Evolutionary conservation across 1,140 invertebrate species (phyloP).

Genomic region (Drosophila grimshawi): DNA sequence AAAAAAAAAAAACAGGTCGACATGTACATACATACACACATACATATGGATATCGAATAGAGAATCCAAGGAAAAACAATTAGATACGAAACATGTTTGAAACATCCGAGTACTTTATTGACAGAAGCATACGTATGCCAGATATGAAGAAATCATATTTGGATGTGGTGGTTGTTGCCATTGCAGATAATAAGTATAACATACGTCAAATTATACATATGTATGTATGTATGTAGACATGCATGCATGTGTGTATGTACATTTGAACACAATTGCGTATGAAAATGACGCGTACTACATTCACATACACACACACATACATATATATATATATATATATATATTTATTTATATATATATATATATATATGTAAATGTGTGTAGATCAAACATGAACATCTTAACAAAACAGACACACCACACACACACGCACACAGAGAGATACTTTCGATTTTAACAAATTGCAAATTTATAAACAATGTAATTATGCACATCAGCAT

Average conservation of each 20-base stretch:
- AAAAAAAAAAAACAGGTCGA: conserved; percentile 19
- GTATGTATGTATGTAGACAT: conserved; percentile 2
- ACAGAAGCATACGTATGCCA: conserved; percentile 30
- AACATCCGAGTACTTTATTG: conserved; percentile 42
- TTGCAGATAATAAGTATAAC: conserved; percentile 42
- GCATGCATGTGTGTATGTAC: conserved; percentile 26
- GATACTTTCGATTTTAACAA: conserved; percentile 1
- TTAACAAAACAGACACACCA: not conserved
- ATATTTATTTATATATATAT: too few species aligned
- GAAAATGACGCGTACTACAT: conserved; percentile 8
- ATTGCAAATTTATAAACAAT: conserved; percentile 57
- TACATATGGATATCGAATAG: not conserved
- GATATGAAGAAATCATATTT: conserved; percentile 26
- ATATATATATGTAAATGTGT: conserved; percentile 16
- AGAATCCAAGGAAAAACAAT: conserved; percentile 39
- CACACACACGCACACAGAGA: not conserved
- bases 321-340: conserved; percentile 27
- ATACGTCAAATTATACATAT: conserved; percentile 1
- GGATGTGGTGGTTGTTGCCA: conserved; percentile 31
- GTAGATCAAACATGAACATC: not conserved
- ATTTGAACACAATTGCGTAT: conserved; percentile 28
- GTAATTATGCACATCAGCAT: conserved; percentile 50
- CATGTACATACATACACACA: conserved; percentile 15
- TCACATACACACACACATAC: conserved; percentile 18
- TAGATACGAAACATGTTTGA: conserved; percentile 36